A percentile compares a stretch with the other conserved stretches of the same genome.
These are phyloP conservation scores for Ceyx erithaca DNA, from an alignment of 2,797 vertebrate species.

Conservation along the genomic window DNA sequence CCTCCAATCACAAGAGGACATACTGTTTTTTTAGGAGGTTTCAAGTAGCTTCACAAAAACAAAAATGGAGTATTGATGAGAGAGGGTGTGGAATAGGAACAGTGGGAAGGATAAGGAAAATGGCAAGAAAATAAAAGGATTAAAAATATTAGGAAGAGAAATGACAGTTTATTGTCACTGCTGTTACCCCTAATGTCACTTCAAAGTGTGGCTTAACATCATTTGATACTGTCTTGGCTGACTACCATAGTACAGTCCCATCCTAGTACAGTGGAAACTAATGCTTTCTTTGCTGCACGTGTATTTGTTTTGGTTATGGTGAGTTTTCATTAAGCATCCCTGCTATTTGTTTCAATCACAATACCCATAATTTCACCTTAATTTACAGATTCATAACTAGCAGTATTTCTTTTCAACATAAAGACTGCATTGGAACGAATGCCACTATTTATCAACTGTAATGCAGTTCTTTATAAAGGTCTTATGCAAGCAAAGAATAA, in stretches of 20 bases:
- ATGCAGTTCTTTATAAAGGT: slow-evolving; percentile 71
- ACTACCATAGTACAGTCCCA: neutral
- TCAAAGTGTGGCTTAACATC: slow-evolving; percentile 19
- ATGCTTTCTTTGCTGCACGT: neutral
- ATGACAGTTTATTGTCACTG: slow-evolving; percentile 54
- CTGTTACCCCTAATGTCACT: slow-evolving; percentile 43
- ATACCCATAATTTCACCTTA: slow-evolving; percentile 62
- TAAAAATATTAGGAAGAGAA: slow-evolving; percentile 38
- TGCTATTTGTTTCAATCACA: slow-evolving; percentile 69
- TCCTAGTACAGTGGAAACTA: slow-evolving; percentile 5
- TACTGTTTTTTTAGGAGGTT: neutral
- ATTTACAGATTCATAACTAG: slow-evolving; percentile 72
- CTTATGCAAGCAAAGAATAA: slow-evolving; percentile 72
- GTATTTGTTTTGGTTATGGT: neutral
- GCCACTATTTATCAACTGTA: slow-evolving; percentile 71
- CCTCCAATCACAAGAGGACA: neutral
- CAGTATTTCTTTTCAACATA: slow-evolving; percentile 67
- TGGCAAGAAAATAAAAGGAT: neutral
- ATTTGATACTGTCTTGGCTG: slow-evolving; percentile 47
- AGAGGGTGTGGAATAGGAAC: neutral
- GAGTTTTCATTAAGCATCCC: slow-evolving; percentile 17
- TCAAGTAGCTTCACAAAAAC: neutral
- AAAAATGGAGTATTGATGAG: neutral
- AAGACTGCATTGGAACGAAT: slow-evolving; percentile 68
- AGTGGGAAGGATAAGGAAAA: slow-evolving; percentile 13